These are phyloP conservation scores for Malachius bipustulatus DNA, from an alignment of 2,888 invertebrate genomes.

Conservation along the genomic window DNA sequence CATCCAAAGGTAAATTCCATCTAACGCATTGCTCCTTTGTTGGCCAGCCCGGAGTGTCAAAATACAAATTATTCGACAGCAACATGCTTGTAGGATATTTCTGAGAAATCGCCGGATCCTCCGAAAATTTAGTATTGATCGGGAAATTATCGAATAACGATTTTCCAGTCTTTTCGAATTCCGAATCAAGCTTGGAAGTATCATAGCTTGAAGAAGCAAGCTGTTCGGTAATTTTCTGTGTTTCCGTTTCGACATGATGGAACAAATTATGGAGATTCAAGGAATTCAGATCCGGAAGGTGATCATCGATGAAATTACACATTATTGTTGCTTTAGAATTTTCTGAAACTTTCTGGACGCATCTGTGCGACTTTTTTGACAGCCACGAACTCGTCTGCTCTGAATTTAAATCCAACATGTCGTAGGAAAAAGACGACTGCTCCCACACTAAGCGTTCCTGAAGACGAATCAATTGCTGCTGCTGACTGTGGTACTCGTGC, in stretches of 20 bases:
- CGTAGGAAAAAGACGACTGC: slow-evolving; percentile 38
- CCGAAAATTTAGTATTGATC: slow-evolving; percentile 17
- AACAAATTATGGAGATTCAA: slow-evolving; percentile 38
- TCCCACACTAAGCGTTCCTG: slow-evolving; percentile 46
- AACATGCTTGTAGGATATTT: slow-evolving; percentile 42
- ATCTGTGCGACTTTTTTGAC: slow-evolving; percentile 31
- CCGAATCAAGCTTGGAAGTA: no score
- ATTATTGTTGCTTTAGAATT: slow-evolving; percentile 31
- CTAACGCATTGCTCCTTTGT: slow-evolving; percentile 40
- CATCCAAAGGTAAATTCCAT: slow-evolving; percentile 35
- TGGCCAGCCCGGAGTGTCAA: slow-evolving; percentile 47
- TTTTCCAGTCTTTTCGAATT: no score
- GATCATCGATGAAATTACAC: slow-evolving; percentile 35
- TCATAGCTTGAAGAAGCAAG: no score
- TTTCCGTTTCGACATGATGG: slow-evolving; percentile 40
- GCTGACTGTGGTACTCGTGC: slow-evolving; percentile 49
- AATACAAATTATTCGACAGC: slow-evolving; percentile 40
- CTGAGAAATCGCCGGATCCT: slow-evolving; percentile 23
- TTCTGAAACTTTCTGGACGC: slow-evolving; percentile 32
- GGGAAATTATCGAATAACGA: no score
- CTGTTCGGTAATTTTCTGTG: slow-evolving; percentile 38
- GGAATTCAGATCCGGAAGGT: slow-evolving; percentile 37
- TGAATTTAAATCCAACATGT: slow-evolving; percentile 30
- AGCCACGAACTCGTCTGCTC: slow-evolving; percentile 23
- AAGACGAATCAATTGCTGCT: slow-evolving; percentile 47